Base-by-base conservation (phyloP, 1,140 invertebrate species). In the Atta colombica region DNA sequence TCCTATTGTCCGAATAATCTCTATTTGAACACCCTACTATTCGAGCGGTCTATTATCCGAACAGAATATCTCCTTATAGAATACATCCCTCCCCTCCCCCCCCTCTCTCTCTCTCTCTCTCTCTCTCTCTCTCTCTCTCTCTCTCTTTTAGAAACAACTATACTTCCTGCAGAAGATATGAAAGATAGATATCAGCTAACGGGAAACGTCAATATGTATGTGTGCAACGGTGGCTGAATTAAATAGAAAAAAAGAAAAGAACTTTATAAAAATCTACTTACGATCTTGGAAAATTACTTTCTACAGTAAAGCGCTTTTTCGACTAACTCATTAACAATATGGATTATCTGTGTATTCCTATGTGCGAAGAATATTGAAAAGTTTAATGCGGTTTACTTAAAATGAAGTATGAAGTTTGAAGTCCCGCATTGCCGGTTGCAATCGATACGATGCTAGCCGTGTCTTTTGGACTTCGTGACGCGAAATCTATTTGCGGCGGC, bases 401-500 rank as follows among this genome's bases (percentile, higher is more conserved):
- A 58, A 58, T 45, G 31, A 28, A 55, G 31, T 51, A 45, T 3
- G 39, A 45, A 35, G 31, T 35, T 35, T 35, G 31, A 35, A 45
- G 39, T 71, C 45, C 31, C 31, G 25, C 8, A 78, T 16, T 16
- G 49, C n/a, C 39, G 39, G 21, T 10, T 35, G 7, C 45, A 66
- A 78, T 78, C 61, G 35, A 82, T 71, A 71, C 10, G 68, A 31
- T 39, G 55, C 28, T 28, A 7, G 39, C 35, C 69, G 12, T 51
- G 28, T 84, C 45, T 75, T 61, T 25, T n/a, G 45, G 6, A 74
- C 65, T 71, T 71, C 2, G 31, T 75, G 77, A 63, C 69, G 39
- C 39, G 55, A 61, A 74, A 49, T 82, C 39, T 75, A 75, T 84
- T 84, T 61, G 39, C 69, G 39, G 25, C 45, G 55, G 14, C 69